These are phyloP conservation scores for Amiota communis DNA, from an alignment of 2,888 invertebrate genomes.

Conservation along the genomic window DNA sequence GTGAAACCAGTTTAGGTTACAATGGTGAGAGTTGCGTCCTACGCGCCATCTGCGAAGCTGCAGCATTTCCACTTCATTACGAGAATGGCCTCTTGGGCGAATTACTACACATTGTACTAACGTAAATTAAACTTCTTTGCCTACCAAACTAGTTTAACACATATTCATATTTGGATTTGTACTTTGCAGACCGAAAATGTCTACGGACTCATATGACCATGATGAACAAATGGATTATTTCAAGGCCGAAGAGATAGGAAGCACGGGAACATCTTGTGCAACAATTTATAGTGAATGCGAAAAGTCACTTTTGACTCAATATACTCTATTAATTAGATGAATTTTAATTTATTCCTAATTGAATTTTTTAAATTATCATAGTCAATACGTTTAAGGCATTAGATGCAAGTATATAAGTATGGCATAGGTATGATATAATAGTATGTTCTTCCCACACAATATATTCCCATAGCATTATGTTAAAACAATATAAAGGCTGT, in stretches of 20 bases:
- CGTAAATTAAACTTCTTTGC: conserved; percentile 23
- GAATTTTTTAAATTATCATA: no score
- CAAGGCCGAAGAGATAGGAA: conserved; percentile 24
- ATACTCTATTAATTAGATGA: not conserved
- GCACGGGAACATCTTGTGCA: not conserved
- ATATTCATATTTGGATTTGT: not conserved
- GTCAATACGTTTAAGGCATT: no score
- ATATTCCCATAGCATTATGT: no score
- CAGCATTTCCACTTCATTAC: conserved; percentile 21
- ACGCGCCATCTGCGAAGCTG: conserved; percentile 29
- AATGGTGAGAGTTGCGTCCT: not conserved
- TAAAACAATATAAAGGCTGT: no score
- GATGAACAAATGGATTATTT: conserved; percentile 29
- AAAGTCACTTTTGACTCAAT: conserved; percentile 14
- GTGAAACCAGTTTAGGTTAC: not conserved
- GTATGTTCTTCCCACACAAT: no score
- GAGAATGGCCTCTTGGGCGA: conserved; percentile 34
- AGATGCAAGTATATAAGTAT: no score
- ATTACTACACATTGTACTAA: conserved; percentile 32
- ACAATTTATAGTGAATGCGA: not conserved
- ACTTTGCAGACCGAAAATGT: conserved; percentile 29
- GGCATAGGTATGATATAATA: no score
- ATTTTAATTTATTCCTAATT: no score
- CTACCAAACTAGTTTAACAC: not conserved
- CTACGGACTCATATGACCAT: conserved; percentile 18